phyloP scores from a whole-genome alignment of 2,797 vertebrate species.

The Pangasius sanitwongsei region DNA sequence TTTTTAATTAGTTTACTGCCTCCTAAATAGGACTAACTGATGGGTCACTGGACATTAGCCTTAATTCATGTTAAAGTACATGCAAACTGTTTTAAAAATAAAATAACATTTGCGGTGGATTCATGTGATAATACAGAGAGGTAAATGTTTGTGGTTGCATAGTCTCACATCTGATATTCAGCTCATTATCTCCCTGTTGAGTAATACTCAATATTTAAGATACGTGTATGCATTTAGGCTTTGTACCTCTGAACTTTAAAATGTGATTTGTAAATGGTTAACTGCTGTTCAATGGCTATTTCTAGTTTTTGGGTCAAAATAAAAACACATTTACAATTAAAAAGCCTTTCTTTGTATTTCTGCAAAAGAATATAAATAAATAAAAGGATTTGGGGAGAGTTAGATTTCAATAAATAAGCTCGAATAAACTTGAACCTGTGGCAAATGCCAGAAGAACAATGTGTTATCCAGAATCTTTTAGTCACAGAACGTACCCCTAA shows the following conservation, averaged over 20 bases:
- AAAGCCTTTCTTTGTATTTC: neutral
- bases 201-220: neutral
- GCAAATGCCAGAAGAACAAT: neutral
- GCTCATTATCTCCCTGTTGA: conserved; percentile 11
- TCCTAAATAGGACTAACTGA: neutral
- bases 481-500: neutral
- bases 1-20: neutral
- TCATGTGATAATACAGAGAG: neutral
- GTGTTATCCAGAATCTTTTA: neutral
- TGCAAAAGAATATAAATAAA: neutral
- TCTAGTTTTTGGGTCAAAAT: neutral
- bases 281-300: neutral
- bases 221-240: neutral
- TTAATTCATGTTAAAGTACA: neutral
- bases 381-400: neutral
- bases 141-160: neutral
- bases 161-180: neutral
- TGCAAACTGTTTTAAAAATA: conserved; percentile 7
- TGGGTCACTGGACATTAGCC: neutral
- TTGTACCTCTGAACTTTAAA: conserved; percentile 12
- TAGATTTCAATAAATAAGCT: neutral
- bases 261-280: conserved; percentile 1
- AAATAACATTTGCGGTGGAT: neutral
- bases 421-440: neutral
- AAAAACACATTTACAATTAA: neutral